Evolutionary conservation across 1,140 invertebrate genomes (phyloP).

Genomic region (Brachystomella parvula): DNA sequence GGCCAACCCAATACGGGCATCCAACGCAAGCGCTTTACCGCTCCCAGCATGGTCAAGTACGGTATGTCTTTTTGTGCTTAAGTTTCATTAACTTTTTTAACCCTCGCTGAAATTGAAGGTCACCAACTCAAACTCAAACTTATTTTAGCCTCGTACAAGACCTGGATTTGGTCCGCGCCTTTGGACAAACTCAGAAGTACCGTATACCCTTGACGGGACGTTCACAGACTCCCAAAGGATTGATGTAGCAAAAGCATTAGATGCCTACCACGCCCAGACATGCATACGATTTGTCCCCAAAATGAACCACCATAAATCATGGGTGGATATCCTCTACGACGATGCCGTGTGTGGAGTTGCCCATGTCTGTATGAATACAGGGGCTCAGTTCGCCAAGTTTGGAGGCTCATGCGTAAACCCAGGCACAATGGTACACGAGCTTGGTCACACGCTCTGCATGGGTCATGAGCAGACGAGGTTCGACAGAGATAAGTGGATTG

Average conservation of each 20-base stretch:
- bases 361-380: slow-evolving; percentile 30
- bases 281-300: slow-evolving; percentile 34
- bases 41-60: slow-evolving; percentile 19
- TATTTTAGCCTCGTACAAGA: slow-evolving; percentile 23
- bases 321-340: slow-evolving; percentile 34
- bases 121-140: slow-evolving; percentile 4
- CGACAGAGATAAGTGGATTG: slow-evolving; percentile 31
- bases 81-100: too few species aligned
- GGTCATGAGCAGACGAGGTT: slow-evolving; percentile 34
- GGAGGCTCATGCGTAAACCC: slow-evolving; percentile 32
- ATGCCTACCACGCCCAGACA: slow-evolving; percentile 25
- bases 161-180: slow-evolving; percentile 25
- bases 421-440: slow-evolving; percentile 34
- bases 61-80: too few species aligned
- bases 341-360: slow-evolving; percentile 27
- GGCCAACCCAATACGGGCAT: slow-evolving; percentile 1
- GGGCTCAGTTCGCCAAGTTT: slow-evolving; percentile 35
- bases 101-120: not conserved
- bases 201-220: slow-evolving; percentile 31
- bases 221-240: slow-evolving; percentile 26
- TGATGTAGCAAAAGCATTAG: slow-evolving; percentile 26
- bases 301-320: slow-evolving; percentile 15
- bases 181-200: slow-evolving; percentile 27
- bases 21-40: slow-evolving; percentile 7
- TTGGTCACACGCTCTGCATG: slow-evolving; percentile 34